Percentiles rank a stretch among this genome's conserved stretches.
phyloP scores from a whole-genome alignment of 2,113 vertebrate species.

The Phylloscopus whistleri region DNA sequence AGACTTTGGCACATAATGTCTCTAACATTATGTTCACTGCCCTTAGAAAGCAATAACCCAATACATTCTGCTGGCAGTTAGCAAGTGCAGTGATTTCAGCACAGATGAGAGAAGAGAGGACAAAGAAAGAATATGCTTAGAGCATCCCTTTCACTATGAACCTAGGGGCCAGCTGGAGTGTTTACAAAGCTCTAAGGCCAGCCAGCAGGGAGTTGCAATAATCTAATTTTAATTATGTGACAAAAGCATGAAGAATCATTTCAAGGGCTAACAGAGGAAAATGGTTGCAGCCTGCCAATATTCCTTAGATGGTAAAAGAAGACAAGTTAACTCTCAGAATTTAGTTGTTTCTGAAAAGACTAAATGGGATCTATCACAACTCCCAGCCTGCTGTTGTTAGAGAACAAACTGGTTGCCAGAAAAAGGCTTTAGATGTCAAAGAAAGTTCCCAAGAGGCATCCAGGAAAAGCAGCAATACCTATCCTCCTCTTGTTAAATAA shows the following conservation, averaged over 20 bases:
- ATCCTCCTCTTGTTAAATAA: not conserved
- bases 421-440: constrained; percentile 37
- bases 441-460: constrained; percentile 22
- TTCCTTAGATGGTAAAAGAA: constrained; percentile 77
- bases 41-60: constrained; percentile 65
- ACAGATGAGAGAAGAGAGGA: constrained; percentile 57
- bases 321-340: constrained; percentile 66
- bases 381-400: constrained; percentile 38
- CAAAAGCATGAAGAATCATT: constrained; percentile 79
- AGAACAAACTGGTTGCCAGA: constrained; percentile 38
- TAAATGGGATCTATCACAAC: constrained; percentile 60
- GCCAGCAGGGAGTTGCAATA: constrained; percentile 75
- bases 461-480: constrained; percentile 6
- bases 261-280: constrained; percentile 74
- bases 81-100: constrained; percentile 56
- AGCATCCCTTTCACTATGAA: constrained; percentile 66
- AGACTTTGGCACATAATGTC: constrained; percentile 51
- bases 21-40: constrained; percentile 52
- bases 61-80: constrained; percentile 61
- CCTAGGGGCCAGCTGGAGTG: constrained; percentile 73
- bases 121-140: constrained; percentile 63
- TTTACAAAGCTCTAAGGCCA: constrained; percentile 70
- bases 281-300: constrained; percentile 74
- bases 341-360: constrained; percentile 63
- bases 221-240: constrained; percentile 83